A percentile compares a stretch with the other conserved stretches of the same genome.
Conservation (phyloP, 2,113 vertebrate genomes). For the Lepisosteus oculatus region DNA sequence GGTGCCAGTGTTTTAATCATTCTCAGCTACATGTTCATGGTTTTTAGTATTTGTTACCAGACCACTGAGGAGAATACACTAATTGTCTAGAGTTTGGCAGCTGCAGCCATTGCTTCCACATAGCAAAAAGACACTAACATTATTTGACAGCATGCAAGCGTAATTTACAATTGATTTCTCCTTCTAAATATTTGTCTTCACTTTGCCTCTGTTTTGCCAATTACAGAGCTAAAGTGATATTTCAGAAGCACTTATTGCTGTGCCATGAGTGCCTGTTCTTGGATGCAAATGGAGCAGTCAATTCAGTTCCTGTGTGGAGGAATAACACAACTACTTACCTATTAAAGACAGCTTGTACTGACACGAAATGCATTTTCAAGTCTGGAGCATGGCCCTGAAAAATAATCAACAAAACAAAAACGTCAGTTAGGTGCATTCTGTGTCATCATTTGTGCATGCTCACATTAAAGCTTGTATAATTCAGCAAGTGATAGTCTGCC, state of each 20-base stretch:
- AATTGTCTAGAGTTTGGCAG: too few relatives aligned
- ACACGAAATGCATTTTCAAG: neutral
- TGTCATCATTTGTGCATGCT: neutral
- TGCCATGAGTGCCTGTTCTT: neutral
- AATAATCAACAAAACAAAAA: neutral
- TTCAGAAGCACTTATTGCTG: conserved; percentile 4
- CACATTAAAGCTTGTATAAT: neutral
- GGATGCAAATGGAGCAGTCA: neutral
- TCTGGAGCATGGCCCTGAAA: neutral
- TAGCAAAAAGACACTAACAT: too few relatives aligned
- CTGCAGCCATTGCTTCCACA: too few relatives aligned
- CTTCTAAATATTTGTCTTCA: neutral
- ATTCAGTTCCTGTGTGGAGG: neutral
- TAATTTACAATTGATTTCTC: neutral
- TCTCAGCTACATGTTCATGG: too few relatives aligned
- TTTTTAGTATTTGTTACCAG: too few relatives aligned
- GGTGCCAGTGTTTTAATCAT: too few relatives aligned
- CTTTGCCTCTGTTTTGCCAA: conserved; percentile 1
- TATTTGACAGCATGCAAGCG: neutral
- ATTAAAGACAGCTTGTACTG: conserved; percentile 1
- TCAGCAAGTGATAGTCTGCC: neutral
- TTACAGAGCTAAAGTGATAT: neutral
- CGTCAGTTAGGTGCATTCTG: neutral
- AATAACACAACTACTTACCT: neutral
- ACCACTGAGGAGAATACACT: too few relatives aligned